Evolutionary conservation across 2,888 invertebrate genomes (phyloP).

Genomic region (Cremastinae sp.): DNA sequence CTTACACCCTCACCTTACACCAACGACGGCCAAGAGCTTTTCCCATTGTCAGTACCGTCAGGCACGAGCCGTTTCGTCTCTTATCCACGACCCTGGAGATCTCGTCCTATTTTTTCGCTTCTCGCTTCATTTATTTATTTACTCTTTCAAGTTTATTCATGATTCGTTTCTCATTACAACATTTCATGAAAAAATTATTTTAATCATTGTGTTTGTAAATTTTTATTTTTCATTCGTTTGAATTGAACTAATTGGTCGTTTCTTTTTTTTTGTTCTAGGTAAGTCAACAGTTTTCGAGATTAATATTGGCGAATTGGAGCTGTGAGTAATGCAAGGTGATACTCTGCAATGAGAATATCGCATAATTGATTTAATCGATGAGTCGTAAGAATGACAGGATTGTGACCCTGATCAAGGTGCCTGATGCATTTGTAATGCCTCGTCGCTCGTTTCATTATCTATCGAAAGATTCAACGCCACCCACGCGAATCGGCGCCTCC

Average conservation of each 20-base stretch:
- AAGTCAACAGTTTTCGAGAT: constrained; percentile 63
- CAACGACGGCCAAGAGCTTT: constrained; percentile 30
- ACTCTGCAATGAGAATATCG: neutral
- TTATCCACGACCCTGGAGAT: constrained; percentile 33
- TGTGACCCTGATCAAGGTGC: constrained; percentile 57
- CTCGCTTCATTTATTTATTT: neutral
- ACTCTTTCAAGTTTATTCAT: constrained; percentile 20
- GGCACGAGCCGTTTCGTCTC: constrained; percentile 42
- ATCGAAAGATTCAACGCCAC: constrained; percentile 52
- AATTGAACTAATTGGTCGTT: too few relatives aligned
- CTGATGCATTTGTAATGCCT: constrained; percentile 35
- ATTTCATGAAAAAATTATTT: neutral
- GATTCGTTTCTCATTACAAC: too few relatives aligned
- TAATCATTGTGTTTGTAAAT: constrained; percentile 17
- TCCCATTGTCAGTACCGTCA: constrained; percentile 58
- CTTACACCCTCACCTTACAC: constrained; percentile 65
- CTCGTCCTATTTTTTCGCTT: neutral
- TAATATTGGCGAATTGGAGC: constrained; percentile 1
- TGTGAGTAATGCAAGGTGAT: constrained; percentile 18
- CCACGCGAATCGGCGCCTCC: constrained; percentile 19
- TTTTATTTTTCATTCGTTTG: constrained; percentile 32
- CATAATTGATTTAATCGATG: constrained; percentile 44
- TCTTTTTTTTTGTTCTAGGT: constrained; percentile 71
- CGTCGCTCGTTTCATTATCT: constrained; percentile 20
- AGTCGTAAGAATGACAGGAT: constrained; percentile 62